Evolutionary conservation across 2,797 vertebrate genomes (phyloP), one percentile per base, ranked within the genome.

Genomic region (Apogon talboti): DNA sequence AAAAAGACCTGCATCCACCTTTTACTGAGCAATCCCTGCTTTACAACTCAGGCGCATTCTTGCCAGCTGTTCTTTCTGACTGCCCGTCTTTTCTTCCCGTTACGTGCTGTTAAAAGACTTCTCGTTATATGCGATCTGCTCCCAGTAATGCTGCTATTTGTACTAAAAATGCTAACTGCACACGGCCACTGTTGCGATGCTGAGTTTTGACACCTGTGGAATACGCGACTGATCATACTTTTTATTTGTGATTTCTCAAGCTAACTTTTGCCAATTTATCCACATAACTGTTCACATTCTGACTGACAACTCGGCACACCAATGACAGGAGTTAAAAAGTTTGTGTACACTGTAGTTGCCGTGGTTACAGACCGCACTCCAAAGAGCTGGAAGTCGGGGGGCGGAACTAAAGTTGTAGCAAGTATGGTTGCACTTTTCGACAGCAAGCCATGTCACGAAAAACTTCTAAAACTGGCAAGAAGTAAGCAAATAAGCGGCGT

Each of bases 371-470:
- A 44, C 81, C 80, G 71, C 89, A 89, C 90, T 91, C 88, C 86
- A 83, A 74, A 83, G 86, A 84, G 77, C 12, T 87, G 89, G 82
- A 79, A 69, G 61, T 55, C 6, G 19, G 58, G 68, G 74, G 93
- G 93, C 88, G 93, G 92, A 89, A 66, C 81, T 37, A 12, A 0
- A 0, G n/a, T 28, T 55, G 62, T 40, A 94, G 92, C 94, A 94
- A 5, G 93, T 79, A 78, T 85, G 93, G 67, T 59, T 92, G 91
- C 83, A 53, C 86, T 56, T 79, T 76, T 43, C 37, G 63, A 47
- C 60, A 53, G 76, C 66, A 46, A 83, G 60, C 76, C 19, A 78
- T 69, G 66, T 66, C 62, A 75, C 76, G 78, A 46, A 78, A 81
- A 66, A 69, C 78, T 85, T 82, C 52, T 13, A 3, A 33, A 83